phyloP scores from a whole-genome alignment of 2,797 vertebrate species.

The Anguilla obscura region DNA sequence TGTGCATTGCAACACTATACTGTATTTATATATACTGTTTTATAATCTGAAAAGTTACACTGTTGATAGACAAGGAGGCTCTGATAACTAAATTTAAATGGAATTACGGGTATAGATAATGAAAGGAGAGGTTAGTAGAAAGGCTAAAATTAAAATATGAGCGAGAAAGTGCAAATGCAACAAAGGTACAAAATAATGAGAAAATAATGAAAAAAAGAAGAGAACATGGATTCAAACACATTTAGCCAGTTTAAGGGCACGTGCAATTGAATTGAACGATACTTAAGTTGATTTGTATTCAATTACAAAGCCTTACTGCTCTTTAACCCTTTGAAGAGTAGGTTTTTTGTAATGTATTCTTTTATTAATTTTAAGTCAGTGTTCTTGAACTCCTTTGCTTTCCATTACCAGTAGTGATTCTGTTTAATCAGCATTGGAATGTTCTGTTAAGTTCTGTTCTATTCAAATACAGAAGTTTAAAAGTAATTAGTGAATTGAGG shows the following conservation, averaged over 20 bases:
- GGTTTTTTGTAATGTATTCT: too few species aligned
- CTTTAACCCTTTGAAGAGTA: too few species aligned
- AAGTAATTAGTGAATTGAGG: too few species aligned
- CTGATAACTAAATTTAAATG: background rate
- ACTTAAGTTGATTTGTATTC: background rate
- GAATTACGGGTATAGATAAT: background rate
- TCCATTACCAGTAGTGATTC: too few species aligned
- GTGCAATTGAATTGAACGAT: background rate
- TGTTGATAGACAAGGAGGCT: background rate
- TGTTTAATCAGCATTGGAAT: too few species aligned
- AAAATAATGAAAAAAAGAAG: background rate
- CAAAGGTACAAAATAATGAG: background rate
- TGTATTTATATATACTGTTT: background rate
- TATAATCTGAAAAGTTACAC: background rate
- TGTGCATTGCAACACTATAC: background rate
- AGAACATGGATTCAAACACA: background rate
- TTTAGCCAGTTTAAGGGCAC: background rate
- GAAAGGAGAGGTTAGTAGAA: background rate
- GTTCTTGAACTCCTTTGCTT: too few species aligned
- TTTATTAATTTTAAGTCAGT: too few species aligned
- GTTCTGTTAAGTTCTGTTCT: too few species aligned
- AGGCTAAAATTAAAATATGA: background rate
- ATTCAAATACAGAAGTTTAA: too few species aligned
- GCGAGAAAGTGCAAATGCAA: background rate
- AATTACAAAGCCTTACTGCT: background rate